phyloP scores from a whole-genome alignment of 1,140 invertebrate species.

The Papilio polyxenes region DNA sequence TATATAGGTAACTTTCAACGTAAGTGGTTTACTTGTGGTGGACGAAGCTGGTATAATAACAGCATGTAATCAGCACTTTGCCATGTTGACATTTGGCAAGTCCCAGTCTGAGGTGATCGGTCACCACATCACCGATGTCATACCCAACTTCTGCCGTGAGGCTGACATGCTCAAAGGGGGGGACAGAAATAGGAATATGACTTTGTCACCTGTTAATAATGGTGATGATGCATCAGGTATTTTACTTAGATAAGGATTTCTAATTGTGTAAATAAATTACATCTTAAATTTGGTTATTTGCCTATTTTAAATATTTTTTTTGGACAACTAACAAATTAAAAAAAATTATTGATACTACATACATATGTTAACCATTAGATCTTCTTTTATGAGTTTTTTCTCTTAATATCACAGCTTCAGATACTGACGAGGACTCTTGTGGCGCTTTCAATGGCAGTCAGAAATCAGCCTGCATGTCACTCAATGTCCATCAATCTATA shows the following conservation, averaged over 20 bases:
- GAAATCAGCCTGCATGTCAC: slow-evolving; percentile 74
- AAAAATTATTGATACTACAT: no score
- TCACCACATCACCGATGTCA: slow-evolving; percentile 81
- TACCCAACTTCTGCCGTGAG: slow-evolving; percentile 81
- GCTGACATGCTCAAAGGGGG: slow-evolving; percentile 66
- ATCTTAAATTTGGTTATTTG: no score
- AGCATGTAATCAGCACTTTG: slow-evolving; percentile 85
- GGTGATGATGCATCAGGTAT: slow-evolving; percentile 73
- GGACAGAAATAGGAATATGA: slow-evolving; percentile 75
- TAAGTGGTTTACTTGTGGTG: slow-evolving; percentile 85
- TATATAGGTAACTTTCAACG: slow-evolving; percentile 83
- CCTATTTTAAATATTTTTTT: no score
- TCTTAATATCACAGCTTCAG: slow-evolving; percentile 62
- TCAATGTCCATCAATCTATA: slow-evolving; percentile 75
- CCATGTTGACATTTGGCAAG: slow-evolving; percentile 85
- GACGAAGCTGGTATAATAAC: slow-evolving; percentile 83
- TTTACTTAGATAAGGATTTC: not conserved
- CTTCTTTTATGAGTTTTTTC: not conserved
- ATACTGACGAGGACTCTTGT: slow-evolving; percentile 78
- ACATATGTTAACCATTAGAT: no score
- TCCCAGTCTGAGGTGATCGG: slow-evolving; percentile 82
- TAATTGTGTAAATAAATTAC: no score
- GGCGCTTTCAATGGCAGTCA: slow-evolving; percentile 76
- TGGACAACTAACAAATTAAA: no score
- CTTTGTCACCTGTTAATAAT: slow-evolving; percentile 79